Conservation (phyloP, 2,797 vertebrate genomes). For the Sciurus vulgaris region DNA sequence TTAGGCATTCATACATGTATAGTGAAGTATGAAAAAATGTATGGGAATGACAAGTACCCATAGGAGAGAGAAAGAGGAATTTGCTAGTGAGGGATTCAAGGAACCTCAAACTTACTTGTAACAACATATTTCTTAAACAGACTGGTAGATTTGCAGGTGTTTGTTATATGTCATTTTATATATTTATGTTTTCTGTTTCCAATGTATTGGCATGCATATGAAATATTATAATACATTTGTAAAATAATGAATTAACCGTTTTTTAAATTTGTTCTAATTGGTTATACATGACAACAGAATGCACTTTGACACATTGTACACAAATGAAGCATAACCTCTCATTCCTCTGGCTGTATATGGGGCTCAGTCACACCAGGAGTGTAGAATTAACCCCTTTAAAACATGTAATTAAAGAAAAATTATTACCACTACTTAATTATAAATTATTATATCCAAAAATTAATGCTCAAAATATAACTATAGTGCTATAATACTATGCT, state of each 20-base stretch:
- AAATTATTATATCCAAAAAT: conserved; percentile 33
- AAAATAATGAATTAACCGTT: not conserved
- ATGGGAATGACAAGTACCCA: not conserved
- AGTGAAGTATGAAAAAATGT: not conserved
- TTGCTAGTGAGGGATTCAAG: not conserved
- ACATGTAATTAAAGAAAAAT: conserved; percentile 8
- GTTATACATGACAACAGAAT: too few relatives aligned
- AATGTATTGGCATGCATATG: not conserved
- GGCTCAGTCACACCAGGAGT: too few relatives aligned
- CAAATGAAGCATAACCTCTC: too few relatives aligned
- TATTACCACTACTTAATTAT: conserved; percentile 15
- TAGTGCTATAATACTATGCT: not conserved
- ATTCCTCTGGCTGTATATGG: too few relatives aligned
- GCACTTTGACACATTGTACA: too few relatives aligned
- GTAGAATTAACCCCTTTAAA: not conserved
- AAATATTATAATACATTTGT: conserved; percentile 52
- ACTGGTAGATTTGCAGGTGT: not conserved
- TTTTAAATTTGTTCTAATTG: too few relatives aligned
- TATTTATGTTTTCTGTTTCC: conserved; percentile 16
- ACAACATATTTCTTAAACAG: not conserved
- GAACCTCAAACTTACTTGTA: not conserved
- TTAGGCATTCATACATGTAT: not conserved
- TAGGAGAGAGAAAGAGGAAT: not conserved
- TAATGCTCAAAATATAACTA: not conserved
- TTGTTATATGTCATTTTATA: not conserved